These are phyloP conservation scores for Embiotoca jacksoni DNA, from an alignment of 2,113 vertebrate species.

Conservation along the genomic window DNA sequence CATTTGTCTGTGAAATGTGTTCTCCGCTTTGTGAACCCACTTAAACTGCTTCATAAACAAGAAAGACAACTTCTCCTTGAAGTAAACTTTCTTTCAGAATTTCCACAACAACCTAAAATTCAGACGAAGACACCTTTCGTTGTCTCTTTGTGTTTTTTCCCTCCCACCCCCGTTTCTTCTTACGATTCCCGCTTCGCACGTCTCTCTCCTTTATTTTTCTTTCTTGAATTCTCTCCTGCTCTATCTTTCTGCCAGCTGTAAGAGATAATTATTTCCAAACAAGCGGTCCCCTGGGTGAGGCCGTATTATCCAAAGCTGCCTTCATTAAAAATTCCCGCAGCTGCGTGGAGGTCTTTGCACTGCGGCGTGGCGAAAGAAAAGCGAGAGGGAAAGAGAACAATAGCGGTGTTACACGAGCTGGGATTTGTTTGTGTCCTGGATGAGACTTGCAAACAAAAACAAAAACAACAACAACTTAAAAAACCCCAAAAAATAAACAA, in stretches of 20 bases:
- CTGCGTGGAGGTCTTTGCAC: conserved; percentile 52
- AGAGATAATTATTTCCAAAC: conserved; percentile 82
- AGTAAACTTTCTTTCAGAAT: no score
- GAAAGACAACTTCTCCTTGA: no score
- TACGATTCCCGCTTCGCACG: not conserved
- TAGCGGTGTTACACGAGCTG: conserved; percentile 13
- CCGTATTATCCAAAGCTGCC: conserved; percentile 70
- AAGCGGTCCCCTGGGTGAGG: conserved; percentile 75
- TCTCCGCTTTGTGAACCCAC: no score
- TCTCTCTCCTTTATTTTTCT: conserved; percentile 16
- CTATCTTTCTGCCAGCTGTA: conserved; percentile 70
- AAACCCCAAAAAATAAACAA: not conserved
- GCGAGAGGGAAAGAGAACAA: not conserved
- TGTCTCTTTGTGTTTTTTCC: not conserved
- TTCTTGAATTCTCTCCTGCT: conserved; percentile 5
- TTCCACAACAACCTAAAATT: not conserved
- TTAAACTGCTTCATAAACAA: no score
- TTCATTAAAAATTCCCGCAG: conserved; percentile 74
- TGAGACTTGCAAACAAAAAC: conserved; percentile 20
- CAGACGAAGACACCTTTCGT: conserved; percentile 21
- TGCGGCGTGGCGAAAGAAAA: conserved; percentile 26
- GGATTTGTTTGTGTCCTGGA: conserved; percentile 1
- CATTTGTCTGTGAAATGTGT: no score
- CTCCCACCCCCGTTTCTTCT: not conserved
- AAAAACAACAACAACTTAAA: not conserved